Conservation (phyloP, 2,888 invertebrate species). For the Poecilus cupreus region DNA sequence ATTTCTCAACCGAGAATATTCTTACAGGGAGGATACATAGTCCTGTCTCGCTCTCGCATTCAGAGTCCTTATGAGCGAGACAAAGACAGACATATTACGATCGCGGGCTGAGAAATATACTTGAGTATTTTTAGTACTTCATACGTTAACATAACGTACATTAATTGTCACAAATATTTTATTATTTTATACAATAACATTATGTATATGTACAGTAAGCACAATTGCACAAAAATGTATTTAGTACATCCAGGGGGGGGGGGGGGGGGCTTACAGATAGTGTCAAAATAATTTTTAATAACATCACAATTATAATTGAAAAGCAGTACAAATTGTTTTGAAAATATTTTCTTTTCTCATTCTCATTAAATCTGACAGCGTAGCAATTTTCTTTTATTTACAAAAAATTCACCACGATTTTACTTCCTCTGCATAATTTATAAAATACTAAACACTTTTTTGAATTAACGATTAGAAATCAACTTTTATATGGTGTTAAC, state of each 20-base stretch:
- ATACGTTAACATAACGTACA: conserved; percentile 55
- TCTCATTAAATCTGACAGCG: conserved; percentile 36
- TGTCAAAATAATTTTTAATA: conserved; percentile 6
- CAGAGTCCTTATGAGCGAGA: conserved; percentile 21
- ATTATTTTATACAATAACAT: conserved; percentile 14
- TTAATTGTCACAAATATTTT: conserved; percentile 19
- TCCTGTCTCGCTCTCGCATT: conserved; percentile 7
- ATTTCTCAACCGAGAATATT: conserved; percentile 24
- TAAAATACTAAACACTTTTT: conserved; percentile 34
- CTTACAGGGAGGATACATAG: not conserved
- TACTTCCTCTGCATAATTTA: conserved; percentile 51
- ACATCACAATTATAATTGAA: conserved; percentile 25
- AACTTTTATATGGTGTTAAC: conserved; percentile 50
- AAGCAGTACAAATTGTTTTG: not conserved
- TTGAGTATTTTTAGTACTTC: conserved; percentile 48
- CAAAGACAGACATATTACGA: conserved; percentile 17
- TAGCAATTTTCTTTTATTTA: conserved; percentile 40
- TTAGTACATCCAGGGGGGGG: conserved; percentile 16
- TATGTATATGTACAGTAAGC: conserved; percentile 43
- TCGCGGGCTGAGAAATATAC: conserved; percentile 23
- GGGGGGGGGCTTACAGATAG: not conserved
- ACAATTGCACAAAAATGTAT: conserved; percentile 52
- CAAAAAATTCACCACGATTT: conserved; percentile 30
- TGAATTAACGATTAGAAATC: conserved; percentile 39
- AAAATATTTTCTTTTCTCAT: too few relatives aligned